A percentile compares a stretch with the other conserved stretches of the same genome.
Conservation (phyloP, 2,888 invertebrate genomes). For the Apeira syringaria region DNA sequence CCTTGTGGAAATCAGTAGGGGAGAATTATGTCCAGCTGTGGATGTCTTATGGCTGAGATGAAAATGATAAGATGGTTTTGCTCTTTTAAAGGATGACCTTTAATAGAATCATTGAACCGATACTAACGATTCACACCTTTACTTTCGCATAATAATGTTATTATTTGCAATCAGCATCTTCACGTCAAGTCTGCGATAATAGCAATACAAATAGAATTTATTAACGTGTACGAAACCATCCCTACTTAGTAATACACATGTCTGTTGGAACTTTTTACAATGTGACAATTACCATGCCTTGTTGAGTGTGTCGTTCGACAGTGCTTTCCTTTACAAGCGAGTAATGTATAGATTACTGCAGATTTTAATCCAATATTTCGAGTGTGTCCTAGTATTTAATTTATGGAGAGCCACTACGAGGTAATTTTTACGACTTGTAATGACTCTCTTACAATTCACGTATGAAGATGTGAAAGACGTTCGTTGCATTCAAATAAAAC, state of each 20-base stretch:
- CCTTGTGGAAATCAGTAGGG: too few species aligned
- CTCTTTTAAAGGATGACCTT: background rate
- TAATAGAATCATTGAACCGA: constrained; percentile 6
- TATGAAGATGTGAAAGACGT: constrained; percentile 15
- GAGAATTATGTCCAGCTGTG: too few species aligned
- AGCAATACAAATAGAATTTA: constrained; percentile 40
- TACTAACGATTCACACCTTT: constrained; percentile 9
- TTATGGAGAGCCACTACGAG: background rate
- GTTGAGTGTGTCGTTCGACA: constrained; percentile 14
- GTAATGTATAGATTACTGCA: constrained; percentile 26
- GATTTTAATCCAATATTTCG: too few species aligned
- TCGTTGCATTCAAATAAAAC: constrained; percentile 7
- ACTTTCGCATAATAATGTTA: constrained; percentile 20
- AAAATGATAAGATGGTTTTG: too few species aligned
- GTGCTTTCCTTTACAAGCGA: constrained; percentile 24
- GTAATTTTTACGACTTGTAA: constrained; percentile 11
- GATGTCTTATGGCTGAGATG: too few species aligned
- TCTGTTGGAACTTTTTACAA: constrained; percentile 30
- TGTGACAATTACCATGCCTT: constrained; percentile 27
- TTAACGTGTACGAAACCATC: constrained; percentile 30
- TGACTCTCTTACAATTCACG: constrained; percentile 12
- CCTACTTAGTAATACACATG: constrained; percentile 11
- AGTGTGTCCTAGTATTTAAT: background rate
- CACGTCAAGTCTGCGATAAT: constrained; percentile 38
- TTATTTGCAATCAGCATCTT: constrained; percentile 23